Evolutionary conservation across 2,113 vertebrate genomes (phyloP), one percentile per base, ranked within the genome.

Genomic region (Actinemys pallida): DNA sequence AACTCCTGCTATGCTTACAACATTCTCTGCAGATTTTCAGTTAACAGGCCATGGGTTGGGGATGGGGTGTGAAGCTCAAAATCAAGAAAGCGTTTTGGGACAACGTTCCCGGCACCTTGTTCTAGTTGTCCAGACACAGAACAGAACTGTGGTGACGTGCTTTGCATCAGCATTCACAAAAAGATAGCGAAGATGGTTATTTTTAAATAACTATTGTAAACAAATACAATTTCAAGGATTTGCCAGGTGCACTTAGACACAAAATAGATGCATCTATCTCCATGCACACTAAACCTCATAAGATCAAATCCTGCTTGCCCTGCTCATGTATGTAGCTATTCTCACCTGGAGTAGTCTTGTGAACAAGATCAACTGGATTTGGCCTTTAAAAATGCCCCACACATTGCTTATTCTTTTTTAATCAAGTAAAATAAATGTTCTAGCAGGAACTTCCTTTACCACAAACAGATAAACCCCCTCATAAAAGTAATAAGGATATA

Each of bases 21-120:
- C 16, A 20, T n/a, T 69, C 89, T 97, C 57, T 87, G 75, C 84
- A 93, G 88, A 39, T 56, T 94, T 93, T 54, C 88, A 92, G 90
- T 92, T 93, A 96, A 27, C 13, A 45, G 22, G 22, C 10, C 54
- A 86, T 13, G 84, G 56, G 56, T 20, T 1, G 47, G 57, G 49
- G 84, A 72, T 86, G 10, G 25, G 25, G 25, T 57, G 25, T 57
- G 29, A 88, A 90, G 95, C 39, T 93, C 50, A 75, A 94, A 86
- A 50, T 94, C 90, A 86, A 39, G 42, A 24, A 39, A 75, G 69
- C 20, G 1, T 75, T 42, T 75, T 75, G 39, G 10, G 72, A 87
- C 0, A 1, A 31, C 42, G 0, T 96, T 96, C 94, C 95, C 94
- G 93, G 95, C 93, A 52, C 47, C 2, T 88, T 59, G 0, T 13